Conservation (phyloP, 1,140 invertebrate species). For the Drosophila busckii region DNA sequence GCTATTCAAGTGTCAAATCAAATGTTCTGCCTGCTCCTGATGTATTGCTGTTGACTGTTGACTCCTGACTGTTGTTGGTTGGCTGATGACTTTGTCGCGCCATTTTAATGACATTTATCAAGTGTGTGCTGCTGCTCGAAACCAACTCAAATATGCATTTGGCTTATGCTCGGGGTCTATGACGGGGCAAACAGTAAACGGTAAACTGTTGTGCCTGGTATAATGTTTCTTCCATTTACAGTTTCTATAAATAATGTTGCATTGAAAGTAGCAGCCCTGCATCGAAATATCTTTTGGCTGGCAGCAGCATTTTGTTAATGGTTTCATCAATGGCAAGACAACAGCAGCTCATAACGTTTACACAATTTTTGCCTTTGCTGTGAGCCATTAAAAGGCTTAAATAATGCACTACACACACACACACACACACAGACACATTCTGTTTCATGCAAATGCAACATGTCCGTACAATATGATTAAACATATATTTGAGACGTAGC, state of each 20-base stretch:
- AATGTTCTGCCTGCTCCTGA: slow-evolving; percentile 35
- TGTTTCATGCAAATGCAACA: background rate
- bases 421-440: background rate
- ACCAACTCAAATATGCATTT: slow-evolving; percentile 24
- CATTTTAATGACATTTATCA: slow-evolving; percentile 57
- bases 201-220: no score
- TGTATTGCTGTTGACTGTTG: slow-evolving; percentile 5
- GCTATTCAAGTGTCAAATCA: slow-evolving; percentile 70
- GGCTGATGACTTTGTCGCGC: slow-evolving; percentile 29
- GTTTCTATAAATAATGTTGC: no score
- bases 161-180: slow-evolving; percentile 6
- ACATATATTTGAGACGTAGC: slow-evolving; percentile 28
- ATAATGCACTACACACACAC: slow-evolving; percentile 20
- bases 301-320: background rate
- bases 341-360: slow-evolving; percentile 7
- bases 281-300: background rate
- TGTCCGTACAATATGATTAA: slow-evolving; percentile 45
- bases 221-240: no score
- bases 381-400: slow-evolving; percentile 30
- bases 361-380: slow-evolving; percentile 12
- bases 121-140: slow-evolving; percentile 40
- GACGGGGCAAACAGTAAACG: background rate
- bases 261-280: no score
- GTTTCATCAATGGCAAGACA: slow-evolving; percentile 10
- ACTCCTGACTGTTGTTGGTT: background rate